Conservation (phyloP, 2,888 invertebrate genomes). For the Eupithecia centaureata region DNA sequence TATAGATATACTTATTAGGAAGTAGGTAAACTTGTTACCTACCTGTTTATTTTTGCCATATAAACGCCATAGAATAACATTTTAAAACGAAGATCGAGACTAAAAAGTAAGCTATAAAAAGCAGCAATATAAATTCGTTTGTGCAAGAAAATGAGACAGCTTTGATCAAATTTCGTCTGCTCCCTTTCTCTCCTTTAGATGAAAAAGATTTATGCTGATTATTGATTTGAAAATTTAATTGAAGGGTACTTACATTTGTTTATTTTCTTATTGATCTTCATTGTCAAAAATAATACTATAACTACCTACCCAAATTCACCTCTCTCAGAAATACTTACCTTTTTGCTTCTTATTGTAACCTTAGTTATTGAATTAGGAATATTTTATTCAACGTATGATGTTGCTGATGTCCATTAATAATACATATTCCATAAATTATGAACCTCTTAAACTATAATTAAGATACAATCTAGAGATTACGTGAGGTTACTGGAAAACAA, state of each 20-base stretch:
- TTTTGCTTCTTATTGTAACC: background rate
- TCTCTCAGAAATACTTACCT: background rate
- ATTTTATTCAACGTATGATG: background rate
- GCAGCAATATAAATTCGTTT: background rate
- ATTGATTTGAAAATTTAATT: background rate
- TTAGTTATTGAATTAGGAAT: background rate
- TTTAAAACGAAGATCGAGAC: background rate
- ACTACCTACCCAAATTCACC: background rate
- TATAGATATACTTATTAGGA: background rate
- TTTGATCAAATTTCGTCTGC: background rate
- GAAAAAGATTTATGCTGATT: background rate
- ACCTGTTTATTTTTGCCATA: background rate
- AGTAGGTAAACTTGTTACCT: background rate
- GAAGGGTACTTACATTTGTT: background rate
- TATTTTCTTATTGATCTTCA: background rate
- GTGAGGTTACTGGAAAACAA: background rate
- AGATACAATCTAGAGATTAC: constrained; percentile 5
- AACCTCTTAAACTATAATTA: constrained; percentile 30
- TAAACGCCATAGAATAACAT: background rate
- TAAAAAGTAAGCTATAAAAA: background rate
- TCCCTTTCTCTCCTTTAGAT: background rate
- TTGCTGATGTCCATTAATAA: background rate
- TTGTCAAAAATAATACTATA: background rate
- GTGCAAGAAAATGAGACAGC: background rate
- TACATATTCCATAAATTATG: constrained; percentile 11